Base-by-base conservation (phyloP, 2,113 vertebrate genomes). In the Pungitius pungitius region DNA sequence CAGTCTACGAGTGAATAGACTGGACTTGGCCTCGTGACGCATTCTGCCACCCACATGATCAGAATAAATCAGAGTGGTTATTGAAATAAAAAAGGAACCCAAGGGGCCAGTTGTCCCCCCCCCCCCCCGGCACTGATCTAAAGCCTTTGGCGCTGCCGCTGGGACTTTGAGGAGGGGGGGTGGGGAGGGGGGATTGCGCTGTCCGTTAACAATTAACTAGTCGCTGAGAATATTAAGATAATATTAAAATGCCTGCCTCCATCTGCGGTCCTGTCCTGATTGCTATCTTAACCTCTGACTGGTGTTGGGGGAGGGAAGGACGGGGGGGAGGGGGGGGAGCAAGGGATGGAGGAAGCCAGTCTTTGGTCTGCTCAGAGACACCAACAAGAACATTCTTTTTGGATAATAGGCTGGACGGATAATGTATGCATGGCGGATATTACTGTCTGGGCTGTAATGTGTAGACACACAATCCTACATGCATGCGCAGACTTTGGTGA, bases 231-330 rank as follows among this genome's bases (percentile, higher is more conserved):
- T 98, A 98, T 98, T 98, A 98, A 97, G 85, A 98, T 96, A 99
- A 97, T 98, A 99, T 99, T 97, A 99, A 98, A 98, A 96, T 95
- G 96, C 97, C 96, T 95, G 94, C 92, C 95, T 96, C 94, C 96
- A 97, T 98, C 84, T 95, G 95, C 91, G 94, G 94, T 95, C 95
- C 94, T 93, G 95, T 69, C 76, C 86, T 99, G 97, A 99, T 99
- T 99, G 97, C 95, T 97, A 98, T 98, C 95, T 96, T 99, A 99
- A 99, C 97, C 98, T 97, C 97, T 98, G 97, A 97, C 96, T 64
- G 62, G 43, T 24, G 94, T 92, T 92, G 94, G 94, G 91, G 91
- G 7, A 91, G 95, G 94, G 40, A 14, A 14, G 13, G 40, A 14
- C 12, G 47, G 47, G 33, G 26, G 94, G 93, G 94, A 93, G 91